Base-by-base conservation (phyloP, 1,140 invertebrate species). In the Tetraneura akinire region DNA sequence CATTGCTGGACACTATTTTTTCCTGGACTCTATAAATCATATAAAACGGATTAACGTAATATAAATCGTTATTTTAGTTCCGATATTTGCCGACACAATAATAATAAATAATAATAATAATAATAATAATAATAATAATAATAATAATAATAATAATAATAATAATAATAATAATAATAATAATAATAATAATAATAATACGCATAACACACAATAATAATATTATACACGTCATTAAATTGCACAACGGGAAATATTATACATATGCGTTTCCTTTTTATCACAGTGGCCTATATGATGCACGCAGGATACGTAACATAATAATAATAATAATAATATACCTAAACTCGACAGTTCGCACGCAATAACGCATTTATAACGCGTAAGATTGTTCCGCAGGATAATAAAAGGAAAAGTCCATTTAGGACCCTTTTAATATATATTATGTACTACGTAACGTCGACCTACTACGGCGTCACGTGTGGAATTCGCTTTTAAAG, bases 361-460 rank as follows among this genome's bases (percentile, higher is more conserved):
- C 55, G n/a, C n/a, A n/a, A n/a, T n/a, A 73, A 32, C 9, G 42
- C 71, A 74, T 74, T 74, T 74, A 74, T 74, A 53, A 74, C 51
- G 9, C 66, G 49, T 29, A 76, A 76, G 16, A 23, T 29, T 42
- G 49, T n/a, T 47, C 45, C 2, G 16, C 32, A 37, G 32, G 32
- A 37, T 8, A 55, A 76, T 60, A 37, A 76, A 76, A 76, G 71
- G 51, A 76, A 60, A 60, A 76, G 73, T 76, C 73, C 73, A 60
- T 76, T 76, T 76, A 47, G 73, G 26, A 45, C 21, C 53, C 53
- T 14, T 37, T 4, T 37, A 37, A 37, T 4, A 37, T 37, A 37
- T 37, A 37, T 4, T 37, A 37, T 57, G 23, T 21, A 29, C 13
- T 47, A 60, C 73, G 73, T 76, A 60, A 76, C 37, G 73, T 76